Evolutionary conservation across 2,888 invertebrate genomes (phyloP).

Genomic region (Leptinotarsa haldemani): DNA sequence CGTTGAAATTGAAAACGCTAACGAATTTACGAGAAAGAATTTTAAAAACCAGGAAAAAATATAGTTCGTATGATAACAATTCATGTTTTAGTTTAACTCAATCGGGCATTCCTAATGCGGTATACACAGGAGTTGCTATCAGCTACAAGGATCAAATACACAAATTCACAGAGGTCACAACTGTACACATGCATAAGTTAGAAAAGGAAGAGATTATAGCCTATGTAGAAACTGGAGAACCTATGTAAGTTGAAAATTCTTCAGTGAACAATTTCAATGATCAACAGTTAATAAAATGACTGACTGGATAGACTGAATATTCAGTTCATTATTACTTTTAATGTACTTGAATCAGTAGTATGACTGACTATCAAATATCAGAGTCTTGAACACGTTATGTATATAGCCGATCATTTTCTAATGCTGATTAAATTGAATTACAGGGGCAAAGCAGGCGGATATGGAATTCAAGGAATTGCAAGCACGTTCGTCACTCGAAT

Average conservation of each 20-base stretch:
- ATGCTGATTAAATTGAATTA: constrained; percentile 2
- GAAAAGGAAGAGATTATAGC: constrained; percentile 79
- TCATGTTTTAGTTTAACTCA: constrained; percentile 71
- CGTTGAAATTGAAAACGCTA: no score
- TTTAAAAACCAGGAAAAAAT: no score
- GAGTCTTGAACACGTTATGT: background rate
- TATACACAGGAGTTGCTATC: constrained; percentile 89
- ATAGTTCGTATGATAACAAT: background rate
- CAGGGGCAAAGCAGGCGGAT: constrained; percentile 75
- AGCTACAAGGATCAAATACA: constrained; percentile 71
- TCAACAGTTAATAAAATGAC: no score
- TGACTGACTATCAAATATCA: no score
- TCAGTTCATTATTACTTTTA: no score
- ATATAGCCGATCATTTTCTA: background rate
- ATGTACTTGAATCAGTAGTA: no score
- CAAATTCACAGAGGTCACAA: constrained; percentile 84
- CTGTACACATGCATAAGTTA: constrained; percentile 84
- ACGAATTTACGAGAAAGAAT: no score
- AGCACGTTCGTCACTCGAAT: constrained; percentile 74
- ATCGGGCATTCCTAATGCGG: constrained; percentile 80
- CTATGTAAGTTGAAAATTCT: constrained; percentile 74
- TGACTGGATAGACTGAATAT: no score
- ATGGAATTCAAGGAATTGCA: constrained; percentile 78
- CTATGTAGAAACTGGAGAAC: constrained; percentile 90
- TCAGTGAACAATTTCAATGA: no score